These are phyloP conservation scores for Uropetala carovei DNA, from an alignment of 2,888 invertebrate species.

Conservation along the genomic window DNA sequence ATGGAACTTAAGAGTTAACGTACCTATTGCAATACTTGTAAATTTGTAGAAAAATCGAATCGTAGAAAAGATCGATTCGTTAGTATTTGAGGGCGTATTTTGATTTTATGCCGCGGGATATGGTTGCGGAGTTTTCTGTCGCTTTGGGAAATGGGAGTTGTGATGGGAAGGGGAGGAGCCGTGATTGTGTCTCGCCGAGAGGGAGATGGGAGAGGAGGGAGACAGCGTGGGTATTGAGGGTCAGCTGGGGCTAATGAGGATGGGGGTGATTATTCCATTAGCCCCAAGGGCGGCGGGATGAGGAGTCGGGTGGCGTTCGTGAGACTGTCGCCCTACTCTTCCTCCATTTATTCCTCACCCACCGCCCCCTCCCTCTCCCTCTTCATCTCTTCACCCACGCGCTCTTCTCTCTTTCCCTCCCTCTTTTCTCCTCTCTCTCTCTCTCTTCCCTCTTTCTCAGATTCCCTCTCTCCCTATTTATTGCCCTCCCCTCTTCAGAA, in stretches of 20 bases:
- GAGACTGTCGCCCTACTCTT: not conserved
- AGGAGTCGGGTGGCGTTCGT: not conserved
- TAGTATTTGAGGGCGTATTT: no score
- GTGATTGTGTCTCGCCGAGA: not conserved
- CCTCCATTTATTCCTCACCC: not conserved
- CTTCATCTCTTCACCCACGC: no score
- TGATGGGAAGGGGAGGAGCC: no score
- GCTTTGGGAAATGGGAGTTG: no score
- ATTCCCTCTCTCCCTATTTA: not conserved
- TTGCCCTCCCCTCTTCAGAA: not conserved
- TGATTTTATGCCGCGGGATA: no score
- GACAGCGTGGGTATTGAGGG: constrained; percentile 41
- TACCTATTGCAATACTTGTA: no score
- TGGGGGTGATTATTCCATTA: constrained; percentile 62
- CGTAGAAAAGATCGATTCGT: no score
- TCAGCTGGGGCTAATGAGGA: constrained; percentile 61
- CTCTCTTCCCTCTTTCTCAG: not conserved
- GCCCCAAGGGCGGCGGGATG: not conserved
- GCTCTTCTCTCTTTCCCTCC: not conserved
- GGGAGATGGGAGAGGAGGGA: not conserved
- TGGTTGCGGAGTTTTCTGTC: no score
- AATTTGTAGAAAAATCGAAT: no score
- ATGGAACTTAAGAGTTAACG: no score
- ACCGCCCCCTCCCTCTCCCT: not conserved
- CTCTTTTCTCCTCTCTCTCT: not conserved